A percentile compares a stretch with the other conserved stretches of the same genome.
phyloP scores from a whole-genome alignment of 2,888 invertebrate species.

The Ophion slaviceki region DNA sequence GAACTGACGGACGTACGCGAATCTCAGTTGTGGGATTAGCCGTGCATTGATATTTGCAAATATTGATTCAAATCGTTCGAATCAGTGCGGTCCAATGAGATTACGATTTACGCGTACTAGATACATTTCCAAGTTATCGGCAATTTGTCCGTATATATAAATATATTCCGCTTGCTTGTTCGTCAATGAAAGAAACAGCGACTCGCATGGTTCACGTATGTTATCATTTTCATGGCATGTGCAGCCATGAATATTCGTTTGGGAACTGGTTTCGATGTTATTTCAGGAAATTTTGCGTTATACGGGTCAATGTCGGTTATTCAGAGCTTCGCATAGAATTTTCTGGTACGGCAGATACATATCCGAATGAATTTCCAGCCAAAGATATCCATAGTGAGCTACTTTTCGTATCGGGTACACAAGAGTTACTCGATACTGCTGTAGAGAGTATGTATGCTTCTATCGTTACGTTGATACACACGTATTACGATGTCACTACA shows the following conservation, averaged over 20 bases:
- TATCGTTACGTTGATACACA: too few species aligned
- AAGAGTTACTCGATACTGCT: too few species aligned
- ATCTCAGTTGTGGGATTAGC: not conserved
- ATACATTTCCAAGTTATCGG: slow-evolving; percentile 45
- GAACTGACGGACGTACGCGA: not conserved
- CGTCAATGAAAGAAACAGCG: not conserved
- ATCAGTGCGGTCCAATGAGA: slow-evolving; percentile 69
- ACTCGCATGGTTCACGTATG: not conserved
- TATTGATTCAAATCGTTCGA: slow-evolving; percentile 72
- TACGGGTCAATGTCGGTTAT: too few species aligned
- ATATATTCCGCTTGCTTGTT: not conserved
- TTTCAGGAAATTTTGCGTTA: not conserved
- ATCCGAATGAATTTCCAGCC: not conserved
- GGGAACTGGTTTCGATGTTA: not conserved
- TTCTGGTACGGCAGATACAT: not conserved
- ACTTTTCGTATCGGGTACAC: too few species aligned
- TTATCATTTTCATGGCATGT: not conserved
- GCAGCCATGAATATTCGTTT: not conserved
- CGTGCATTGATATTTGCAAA: slow-evolving; percentile 72
- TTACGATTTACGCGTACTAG: slow-evolving; percentile 35
- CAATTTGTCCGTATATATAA: not conserved
- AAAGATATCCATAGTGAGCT: not conserved
- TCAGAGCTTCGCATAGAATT: not conserved
- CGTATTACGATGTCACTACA: too few species aligned
- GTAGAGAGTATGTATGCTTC: too few species aligned